A percentile compares a stretch with the other conserved stretches of the same genome.
Conservation (phyloP, 1,140 invertebrate genomes). For the Phortica variegata region DNA sequence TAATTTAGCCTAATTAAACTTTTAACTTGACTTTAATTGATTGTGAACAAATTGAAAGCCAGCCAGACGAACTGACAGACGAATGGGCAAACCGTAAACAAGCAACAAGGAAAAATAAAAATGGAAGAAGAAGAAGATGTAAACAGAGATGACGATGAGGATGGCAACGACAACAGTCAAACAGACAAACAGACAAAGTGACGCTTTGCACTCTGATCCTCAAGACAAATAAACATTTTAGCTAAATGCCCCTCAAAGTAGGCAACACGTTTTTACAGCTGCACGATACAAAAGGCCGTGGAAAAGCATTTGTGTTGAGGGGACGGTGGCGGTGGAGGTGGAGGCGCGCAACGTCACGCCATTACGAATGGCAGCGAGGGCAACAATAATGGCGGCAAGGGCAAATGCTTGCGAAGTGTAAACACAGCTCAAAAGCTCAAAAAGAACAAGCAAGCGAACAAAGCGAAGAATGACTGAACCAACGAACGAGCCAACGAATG, state of each 20-base stretch:
- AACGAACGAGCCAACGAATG: slow-evolving; percentile 24
- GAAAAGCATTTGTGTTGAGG: too few relatives aligned
- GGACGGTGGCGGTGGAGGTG: too few relatives aligned
- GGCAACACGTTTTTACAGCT: slow-evolving; percentile 23
- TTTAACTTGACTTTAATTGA: slow-evolving; percentile 50
- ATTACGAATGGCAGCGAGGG: slow-evolving; percentile 11
- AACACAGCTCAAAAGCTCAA: slow-evolving; percentile 31
- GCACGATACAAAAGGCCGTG: too few relatives aligned
- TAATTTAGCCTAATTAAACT: slow-evolving; percentile 55
- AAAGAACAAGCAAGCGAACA: slow-evolving; percentile 24
- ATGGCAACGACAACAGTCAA: too few relatives aligned
- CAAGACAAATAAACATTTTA: slow-evolving; percentile 47
- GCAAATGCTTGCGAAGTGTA: slow-evolving; percentile 48
- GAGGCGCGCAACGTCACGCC: too few relatives aligned
- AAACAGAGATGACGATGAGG: too few relatives aligned
- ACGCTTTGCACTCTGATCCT: too few relatives aligned
- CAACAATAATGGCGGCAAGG: slow-evolving; percentile 33
- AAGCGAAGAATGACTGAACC: slow-evolving; percentile 39
- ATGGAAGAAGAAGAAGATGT: too few relatives aligned
- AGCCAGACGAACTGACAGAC: too few relatives aligned
- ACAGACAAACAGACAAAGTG: too few relatives aligned
- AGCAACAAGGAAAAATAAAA: too few relatives aligned
- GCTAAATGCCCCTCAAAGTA: slow-evolving; percentile 52
- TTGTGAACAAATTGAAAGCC: slow-evolving; percentile 46
- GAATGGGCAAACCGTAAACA: slow-evolving; percentile 1